Evolutionary conservation across 2,113 vertebrate species (phyloP).

Genomic region (Psephotus haematonotus): DNA sequence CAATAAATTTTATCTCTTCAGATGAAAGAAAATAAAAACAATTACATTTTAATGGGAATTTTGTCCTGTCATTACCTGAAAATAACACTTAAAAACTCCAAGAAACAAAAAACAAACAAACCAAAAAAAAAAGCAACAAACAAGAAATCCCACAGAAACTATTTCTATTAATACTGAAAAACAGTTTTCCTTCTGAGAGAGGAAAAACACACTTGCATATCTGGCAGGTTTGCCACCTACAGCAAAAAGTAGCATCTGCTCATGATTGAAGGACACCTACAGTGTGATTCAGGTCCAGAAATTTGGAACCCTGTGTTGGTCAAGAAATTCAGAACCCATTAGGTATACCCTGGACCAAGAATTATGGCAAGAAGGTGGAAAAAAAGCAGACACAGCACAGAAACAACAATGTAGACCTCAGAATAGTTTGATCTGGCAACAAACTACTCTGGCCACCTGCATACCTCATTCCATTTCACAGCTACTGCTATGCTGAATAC

Average conservation of each 20-base stretch:
- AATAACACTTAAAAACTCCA: rapidly evolving
- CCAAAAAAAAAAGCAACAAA: neutral
- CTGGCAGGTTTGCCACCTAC: neutral
- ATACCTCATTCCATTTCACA: neutral
- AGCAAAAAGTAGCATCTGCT: neutral
- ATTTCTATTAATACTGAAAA: neutral
- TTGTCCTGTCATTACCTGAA: neutral
- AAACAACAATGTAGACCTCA: neutral
- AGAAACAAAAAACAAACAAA: neutral
- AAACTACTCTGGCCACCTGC: neutral
- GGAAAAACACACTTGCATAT: neutral
- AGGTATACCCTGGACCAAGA: neutral
- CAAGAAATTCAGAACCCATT: neutral
- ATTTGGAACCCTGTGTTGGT: neutral
- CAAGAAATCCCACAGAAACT: neutral
- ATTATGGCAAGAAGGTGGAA: neutral
- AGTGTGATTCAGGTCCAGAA: neutral
- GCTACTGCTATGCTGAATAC: neutral
- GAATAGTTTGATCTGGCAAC: neutral
- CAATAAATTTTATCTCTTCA: neutral
- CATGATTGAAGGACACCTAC: neutral
- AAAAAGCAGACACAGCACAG: neutral
- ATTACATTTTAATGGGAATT: neutral
- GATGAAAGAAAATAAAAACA: neutral
- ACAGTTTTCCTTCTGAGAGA: neutral